A percentile compares a stretch with the other conserved stretches of the same genome.
Conservation (phyloP, 1,140 invertebrate genomes). For the Aphis gossypii region DNA sequence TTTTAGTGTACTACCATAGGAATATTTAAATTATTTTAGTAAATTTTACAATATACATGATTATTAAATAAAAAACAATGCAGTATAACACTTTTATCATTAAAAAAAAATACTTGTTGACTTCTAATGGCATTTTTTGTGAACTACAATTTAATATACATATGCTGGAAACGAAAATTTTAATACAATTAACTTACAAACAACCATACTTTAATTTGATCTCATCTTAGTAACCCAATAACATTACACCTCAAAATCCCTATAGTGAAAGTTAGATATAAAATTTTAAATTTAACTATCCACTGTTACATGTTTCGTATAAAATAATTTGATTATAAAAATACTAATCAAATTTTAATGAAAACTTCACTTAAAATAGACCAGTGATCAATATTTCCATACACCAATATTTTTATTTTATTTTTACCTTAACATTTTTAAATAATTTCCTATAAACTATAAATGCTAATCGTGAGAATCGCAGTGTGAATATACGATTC, state of each 20-base stretch:
- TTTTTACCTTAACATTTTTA: neutral
- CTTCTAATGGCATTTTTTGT: neutral
- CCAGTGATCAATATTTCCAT: neutral
- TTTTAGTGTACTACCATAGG: neutral
- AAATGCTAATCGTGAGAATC: neutral
- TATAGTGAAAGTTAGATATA: neutral
- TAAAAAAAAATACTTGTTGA: neutral
- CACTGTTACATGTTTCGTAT: neutral
- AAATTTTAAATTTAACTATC: constrained; percentile 12
- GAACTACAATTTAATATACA: neutral
- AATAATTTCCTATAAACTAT: neutral
- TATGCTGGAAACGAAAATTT: neutral
- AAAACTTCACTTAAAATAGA: neutral
- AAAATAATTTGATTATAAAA: neutral
- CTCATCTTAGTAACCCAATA: neutral
- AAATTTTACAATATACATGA: neutral
- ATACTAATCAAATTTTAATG: neutral
- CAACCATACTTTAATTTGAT: constrained; percentile 18
- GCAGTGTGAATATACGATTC: neutral
- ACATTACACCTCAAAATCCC: neutral
- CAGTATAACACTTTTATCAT: neutral
- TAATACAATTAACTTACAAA: neutral
- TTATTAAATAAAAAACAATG: neutral
- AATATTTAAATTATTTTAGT: neutral
- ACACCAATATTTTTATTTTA: neutral